These are phyloP conservation scores for Chelonus formosanus DNA, from an alignment of 2,888 invertebrate genomes.

Conservation along the genomic window DNA sequence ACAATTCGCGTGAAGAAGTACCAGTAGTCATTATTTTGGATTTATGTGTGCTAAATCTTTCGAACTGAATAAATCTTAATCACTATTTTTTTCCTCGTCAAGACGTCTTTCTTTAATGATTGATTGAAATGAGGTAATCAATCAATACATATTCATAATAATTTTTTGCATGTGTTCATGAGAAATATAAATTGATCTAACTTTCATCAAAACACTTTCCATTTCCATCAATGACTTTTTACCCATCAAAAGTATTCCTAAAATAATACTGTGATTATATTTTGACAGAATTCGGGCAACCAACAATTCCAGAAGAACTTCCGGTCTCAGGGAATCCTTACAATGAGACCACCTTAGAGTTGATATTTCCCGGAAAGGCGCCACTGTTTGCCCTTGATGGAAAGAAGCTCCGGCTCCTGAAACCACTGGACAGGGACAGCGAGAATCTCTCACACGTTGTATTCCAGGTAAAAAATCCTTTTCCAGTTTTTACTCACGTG, in stretches of 20 bases:
- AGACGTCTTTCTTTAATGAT: no score
- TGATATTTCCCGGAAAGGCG: constrained; percentile 82
- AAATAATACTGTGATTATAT: neutral
- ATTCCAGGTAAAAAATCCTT: constrained; percentile 75
- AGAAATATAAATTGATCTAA: no score
- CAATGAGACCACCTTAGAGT: constrained; percentile 79
- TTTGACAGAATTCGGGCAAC: constrained; percentile 80
- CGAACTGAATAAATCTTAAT: no score
- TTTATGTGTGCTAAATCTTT: no score
- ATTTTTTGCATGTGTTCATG: no score
- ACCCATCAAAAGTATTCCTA: no score
- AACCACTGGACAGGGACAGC: constrained; percentile 85
- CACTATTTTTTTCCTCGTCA: no score
- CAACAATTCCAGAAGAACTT: constrained; percentile 80
- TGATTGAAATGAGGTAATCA: no score
- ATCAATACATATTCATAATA: no score
- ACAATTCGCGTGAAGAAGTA: constrained; percentile 22
- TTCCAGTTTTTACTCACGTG: no score
- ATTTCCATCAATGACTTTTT: no score
- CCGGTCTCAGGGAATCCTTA: constrained; percentile 86
- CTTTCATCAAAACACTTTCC: no score
- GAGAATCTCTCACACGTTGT: constrained; percentile 88
- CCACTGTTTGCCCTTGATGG: constrained; percentile 83
- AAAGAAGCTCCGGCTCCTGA: constrained; percentile 79
- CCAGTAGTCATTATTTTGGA: neutral